Evolutionary conservation across 2,113 vertebrate species (phyloP).

Genomic region (Coptodon rendalli): DNA sequence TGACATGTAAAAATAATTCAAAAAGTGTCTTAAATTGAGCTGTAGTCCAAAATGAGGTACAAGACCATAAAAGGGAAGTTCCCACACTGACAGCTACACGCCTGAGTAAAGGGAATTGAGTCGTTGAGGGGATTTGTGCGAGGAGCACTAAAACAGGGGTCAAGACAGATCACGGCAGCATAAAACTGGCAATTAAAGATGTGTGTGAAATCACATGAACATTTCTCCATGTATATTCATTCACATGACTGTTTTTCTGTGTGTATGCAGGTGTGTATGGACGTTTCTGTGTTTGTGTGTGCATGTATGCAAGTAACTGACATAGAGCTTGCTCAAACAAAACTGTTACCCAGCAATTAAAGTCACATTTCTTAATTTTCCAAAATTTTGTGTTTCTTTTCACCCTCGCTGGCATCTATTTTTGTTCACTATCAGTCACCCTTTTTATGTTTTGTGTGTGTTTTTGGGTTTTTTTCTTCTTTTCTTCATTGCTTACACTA

Average conservation of each 20-base stretch:
- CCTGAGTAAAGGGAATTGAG: not conserved
- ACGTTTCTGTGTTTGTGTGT: not conserved
- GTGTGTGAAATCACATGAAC: constrained; percentile 43
- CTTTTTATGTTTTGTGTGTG: not conserved
- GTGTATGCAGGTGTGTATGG: not conserved
- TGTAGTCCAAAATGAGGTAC: constrained; percentile 41
- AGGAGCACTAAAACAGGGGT: not conserved
- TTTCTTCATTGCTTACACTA: not conserved
- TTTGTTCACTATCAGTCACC: not conserved
- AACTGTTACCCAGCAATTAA: constrained; percentile 56
- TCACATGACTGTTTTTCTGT: constrained; percentile 38
- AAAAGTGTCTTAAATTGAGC: constrained; percentile 34
- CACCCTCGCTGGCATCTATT: not conserved
- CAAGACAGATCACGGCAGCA: constrained; percentile 18
- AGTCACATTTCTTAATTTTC: constrained; percentile 46
- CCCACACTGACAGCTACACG: constrained; percentile 6
- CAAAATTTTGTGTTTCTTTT: constrained; percentile 5
- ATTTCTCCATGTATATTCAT: constrained; percentile 36
- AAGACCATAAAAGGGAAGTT: constrained; percentile 15
- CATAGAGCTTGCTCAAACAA: constrained; percentile 35
- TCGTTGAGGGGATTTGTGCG: not conserved
- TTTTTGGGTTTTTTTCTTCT: not conserved
- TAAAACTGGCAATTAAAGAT: constrained; percentile 35
- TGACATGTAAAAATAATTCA: constrained; percentile 18
- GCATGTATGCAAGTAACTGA: not conserved